Conservation (phyloP, 2,888 invertebrate genomes). For the Diaprepes abbreviatus region DNA sequence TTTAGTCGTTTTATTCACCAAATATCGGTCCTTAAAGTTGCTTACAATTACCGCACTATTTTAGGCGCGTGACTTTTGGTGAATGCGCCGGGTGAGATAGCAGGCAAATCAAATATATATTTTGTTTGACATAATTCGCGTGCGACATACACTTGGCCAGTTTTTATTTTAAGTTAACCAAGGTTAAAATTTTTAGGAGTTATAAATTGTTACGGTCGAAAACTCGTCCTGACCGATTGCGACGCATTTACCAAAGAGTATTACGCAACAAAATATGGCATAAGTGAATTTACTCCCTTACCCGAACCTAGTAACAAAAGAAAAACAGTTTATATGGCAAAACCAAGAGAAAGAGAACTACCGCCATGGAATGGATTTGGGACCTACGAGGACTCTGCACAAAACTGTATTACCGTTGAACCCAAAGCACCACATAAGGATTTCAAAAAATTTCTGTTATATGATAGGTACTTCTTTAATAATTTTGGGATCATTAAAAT, state of each 20-base stretch:
- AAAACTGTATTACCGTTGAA: slow-evolving; percentile 85
- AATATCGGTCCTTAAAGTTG: neutral
- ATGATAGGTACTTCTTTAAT: slow-evolving; percentile 74
- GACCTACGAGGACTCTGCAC: slow-evolving; percentile 89
- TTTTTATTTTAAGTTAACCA: too few species aligned
- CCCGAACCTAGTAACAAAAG: slow-evolving; percentile 66
- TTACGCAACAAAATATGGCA: slow-evolving; percentile 72
- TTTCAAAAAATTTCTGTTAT: slow-evolving; percentile 84
- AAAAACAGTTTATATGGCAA: slow-evolving; percentile 57
- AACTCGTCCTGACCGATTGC: slow-evolving; percentile 84
- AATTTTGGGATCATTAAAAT: too few species aligned
- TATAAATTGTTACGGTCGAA: slow-evolving; percentile 86
- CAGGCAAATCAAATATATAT: too few species aligned
- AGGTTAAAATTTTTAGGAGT: slow-evolving; percentile 62
- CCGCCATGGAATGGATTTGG: slow-evolving; percentile 96
- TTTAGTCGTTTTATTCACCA: too few species aligned
- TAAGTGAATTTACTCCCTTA: slow-evolving; percentile 77
- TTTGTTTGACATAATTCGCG: too few species aligned
- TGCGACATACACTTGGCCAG: too few species aligned
- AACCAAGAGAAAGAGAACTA: slow-evolving; percentile 69
- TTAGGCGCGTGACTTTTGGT: too few species aligned
- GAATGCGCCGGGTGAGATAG: too few species aligned
- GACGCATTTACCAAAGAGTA: slow-evolving; percentile 90
- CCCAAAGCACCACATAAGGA: slow-evolving; percentile 84
- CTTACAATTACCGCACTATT: neutral